Evolutionary conservation across 2,888 invertebrate species (phyloP), one percentile per base, ranked within the genome.

Genomic region (Ochropacha duplaris): DNA sequence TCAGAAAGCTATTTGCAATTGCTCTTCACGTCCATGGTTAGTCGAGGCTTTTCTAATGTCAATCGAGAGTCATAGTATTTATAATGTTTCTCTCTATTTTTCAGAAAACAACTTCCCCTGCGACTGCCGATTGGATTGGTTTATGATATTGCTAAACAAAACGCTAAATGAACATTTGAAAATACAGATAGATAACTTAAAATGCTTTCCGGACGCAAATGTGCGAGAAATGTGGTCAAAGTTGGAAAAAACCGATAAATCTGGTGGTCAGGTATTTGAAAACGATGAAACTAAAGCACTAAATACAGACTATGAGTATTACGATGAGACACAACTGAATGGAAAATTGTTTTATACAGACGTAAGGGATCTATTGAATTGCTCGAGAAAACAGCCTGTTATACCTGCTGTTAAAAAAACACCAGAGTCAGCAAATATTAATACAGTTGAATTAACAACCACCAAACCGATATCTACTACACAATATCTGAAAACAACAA

Each of bases 261-360:
- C 58, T 12, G 57, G 56, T 2, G 67, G 62, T 28, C 78, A 78
- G 68, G 63, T 62, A 0, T 61, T 72, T 4, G 85, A 79, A 50
- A 83, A 83, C 0, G 81, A 80, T 28, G 77, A 76, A 28, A 67
- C 12, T 31, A 11, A 31, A 31, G 31, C 44, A 9, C 76, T 75
- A 59, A 80, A 67, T 54, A 57, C 61, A 11, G 89, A 91, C 8
- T 90, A 88, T 39, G 92, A 92, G 71, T 92, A 90, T 60, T 92
- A 92, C 39, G 92, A 92, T 22, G 90, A 90, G 0, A 74, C 84
- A 1, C 87, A 90, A 65, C 68, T 92, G 0, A 85, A 88, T 54
- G 92, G 92, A n/a, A 89, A 86, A 61, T 66, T 92, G 3, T 92
- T 92, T 64, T 92, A 89, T 55, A 68, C 81, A 36, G 92, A 92